A percentile compares a stretch with the other conserved stretches of the same genome.
These are phyloP conservation scores for Onychostruthus taczanowskii DNA, from an alignment of 2,113 vertebrate species.

Conservation along the genomic window DNA sequence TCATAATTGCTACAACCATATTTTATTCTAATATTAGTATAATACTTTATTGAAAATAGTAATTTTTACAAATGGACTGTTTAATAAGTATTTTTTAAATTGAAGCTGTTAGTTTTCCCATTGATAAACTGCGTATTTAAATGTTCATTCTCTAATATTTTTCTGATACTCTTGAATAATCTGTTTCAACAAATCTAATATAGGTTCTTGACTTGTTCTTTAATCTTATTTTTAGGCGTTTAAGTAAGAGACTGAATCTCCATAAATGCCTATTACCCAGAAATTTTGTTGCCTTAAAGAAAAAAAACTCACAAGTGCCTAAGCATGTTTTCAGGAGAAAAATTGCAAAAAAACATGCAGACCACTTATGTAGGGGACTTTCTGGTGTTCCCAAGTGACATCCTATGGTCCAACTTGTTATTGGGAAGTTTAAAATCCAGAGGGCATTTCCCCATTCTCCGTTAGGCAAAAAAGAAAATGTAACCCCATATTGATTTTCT, in stretches of 20 bases:
- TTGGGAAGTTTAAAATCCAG: neutral
- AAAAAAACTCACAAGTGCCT: neutral
- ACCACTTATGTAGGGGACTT: neutral
- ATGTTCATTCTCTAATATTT: neutral
- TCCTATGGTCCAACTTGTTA: neutral
- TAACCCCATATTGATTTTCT: neutral
- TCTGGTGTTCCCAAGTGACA: fast-evolving
- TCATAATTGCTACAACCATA: neutral
- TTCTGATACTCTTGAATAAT: neutral
- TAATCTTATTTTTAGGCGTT: neutral
- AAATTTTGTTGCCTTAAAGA: neutral
- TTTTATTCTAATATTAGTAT: neutral
- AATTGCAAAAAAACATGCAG: neutral
- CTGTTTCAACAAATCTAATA: neutral
- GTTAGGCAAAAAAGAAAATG: neutral
- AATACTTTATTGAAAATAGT: neutral
- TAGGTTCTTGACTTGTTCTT: neutral
- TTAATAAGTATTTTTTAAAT: neutral
- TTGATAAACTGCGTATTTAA: neutral
- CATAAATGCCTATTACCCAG: neutral
- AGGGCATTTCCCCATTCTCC: neutral
- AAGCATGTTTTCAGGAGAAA: neutral
- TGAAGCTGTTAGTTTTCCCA: neutral
- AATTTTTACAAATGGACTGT: neutral
- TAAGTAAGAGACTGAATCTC: neutral